Evolutionary conservation across 2,113 vertebrate species (phyloP).

Genomic region (Thalassoma bifasciatum): DNA sequence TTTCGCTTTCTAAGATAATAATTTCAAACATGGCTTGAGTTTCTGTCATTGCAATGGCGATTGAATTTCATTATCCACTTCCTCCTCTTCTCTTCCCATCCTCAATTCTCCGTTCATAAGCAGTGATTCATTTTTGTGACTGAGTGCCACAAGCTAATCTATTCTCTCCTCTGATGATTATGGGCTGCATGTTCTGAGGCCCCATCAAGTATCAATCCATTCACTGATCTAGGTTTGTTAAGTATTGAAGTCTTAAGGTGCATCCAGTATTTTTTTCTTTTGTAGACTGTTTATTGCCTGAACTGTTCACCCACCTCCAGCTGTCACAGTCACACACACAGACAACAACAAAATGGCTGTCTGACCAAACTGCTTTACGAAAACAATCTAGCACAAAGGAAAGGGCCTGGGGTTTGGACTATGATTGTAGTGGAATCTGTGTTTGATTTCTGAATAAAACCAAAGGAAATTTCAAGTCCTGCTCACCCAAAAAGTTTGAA

Average conservation of each 20-base stretch:
- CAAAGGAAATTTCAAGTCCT: neutral
- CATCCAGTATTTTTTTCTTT: conserved; percentile 21
- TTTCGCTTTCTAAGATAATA: no score
- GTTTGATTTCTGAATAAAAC: conserved; percentile 41
- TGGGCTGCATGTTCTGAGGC: conserved; percentile 24
- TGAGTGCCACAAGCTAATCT: conserved; percentile 53
- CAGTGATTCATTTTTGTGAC: conserved; percentile 41
- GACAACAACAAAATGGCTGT: conserved; percentile 29
- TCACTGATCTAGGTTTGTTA: conserved; percentile 48
- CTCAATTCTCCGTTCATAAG: conserved; percentile 21
- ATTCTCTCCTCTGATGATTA: conserved; percentile 51
- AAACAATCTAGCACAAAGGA: conserved; percentile 49
- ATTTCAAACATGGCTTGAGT: neutral
- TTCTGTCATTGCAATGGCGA: neutral
- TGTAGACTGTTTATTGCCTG: conserved; percentile 13
- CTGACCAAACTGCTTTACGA: no score
- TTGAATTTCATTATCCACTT: conserved; percentile 35
- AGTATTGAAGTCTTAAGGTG: conserved; percentile 9
- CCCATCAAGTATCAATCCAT: conserved; percentile 52
- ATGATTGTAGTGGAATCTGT: conserved; percentile 14
- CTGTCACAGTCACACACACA: conserved; percentile 1
- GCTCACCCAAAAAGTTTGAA: neutral
- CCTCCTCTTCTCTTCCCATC: neutral
- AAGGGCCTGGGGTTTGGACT: conserved; percentile 2
- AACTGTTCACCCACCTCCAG: neutral